phyloP scores from a whole-genome alignment of 1,140 invertebrate genomes.

The Philotrypesis tridentata region DNA sequence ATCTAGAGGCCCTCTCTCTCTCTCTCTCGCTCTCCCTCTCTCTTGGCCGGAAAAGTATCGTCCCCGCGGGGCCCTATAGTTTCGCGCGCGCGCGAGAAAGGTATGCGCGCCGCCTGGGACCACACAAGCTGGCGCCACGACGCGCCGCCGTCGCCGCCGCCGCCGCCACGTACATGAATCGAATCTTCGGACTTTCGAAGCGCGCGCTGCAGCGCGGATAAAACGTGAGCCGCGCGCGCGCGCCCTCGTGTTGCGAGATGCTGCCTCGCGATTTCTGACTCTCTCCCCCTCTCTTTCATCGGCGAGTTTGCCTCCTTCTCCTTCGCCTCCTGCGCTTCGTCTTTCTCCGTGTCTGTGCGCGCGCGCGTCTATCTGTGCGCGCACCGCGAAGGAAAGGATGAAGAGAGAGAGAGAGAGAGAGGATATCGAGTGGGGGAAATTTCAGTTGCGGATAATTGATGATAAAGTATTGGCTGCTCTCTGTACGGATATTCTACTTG shows the following conservation, averaged over 20 bases:
- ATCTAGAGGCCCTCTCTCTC: conserved; percentile 23
- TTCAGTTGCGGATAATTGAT: background rate
- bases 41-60: conserved; percentile 37
- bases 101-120: conserved; percentile 54
- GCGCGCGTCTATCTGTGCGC: background rate
- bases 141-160: conserved; percentile 9
- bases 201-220: background rate
- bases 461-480: background rate
- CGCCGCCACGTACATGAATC: conserved; percentile 6
- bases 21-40: background rate
- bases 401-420: background rate
- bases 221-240: conserved; percentile 2
- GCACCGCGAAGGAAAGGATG: background rate
- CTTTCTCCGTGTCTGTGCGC: no score
- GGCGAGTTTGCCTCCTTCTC: background rate
- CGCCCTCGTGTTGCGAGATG: conserved; percentile 17
- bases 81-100: conserved; percentile 46
- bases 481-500: no score
- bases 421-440: background rate
- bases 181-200: background rate
- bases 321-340: background rate
- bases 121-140: conserved; percentile 60
- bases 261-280: conserved; percentile 25
- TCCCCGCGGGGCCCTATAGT: conserved; percentile 22
- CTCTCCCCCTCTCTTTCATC: background rate